These are phyloP conservation scores for Zoanthus sansibaricus DNA, from an alignment of 92 coral and sea anemone species.

Conservation along the genomic window DNA sequence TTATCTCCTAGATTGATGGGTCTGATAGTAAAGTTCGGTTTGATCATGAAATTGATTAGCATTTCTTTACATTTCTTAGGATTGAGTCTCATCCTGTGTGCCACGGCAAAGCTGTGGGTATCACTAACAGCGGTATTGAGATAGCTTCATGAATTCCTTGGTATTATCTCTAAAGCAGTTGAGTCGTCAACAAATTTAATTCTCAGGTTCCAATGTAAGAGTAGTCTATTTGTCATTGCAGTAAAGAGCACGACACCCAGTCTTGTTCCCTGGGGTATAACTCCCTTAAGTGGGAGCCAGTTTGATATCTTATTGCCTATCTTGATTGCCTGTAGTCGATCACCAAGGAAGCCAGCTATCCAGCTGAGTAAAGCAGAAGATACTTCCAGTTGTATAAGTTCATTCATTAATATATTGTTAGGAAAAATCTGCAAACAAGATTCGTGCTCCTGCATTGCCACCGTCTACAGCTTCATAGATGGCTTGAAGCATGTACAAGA, in stretches of 20 bases:
- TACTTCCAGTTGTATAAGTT: slow-evolving; percentile 48
- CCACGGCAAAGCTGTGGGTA: slow-evolving; percentile 13
- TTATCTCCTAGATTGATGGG: slow-evolving; percentile 26
- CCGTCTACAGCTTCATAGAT: slow-evolving; percentile 23
- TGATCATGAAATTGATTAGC: slow-evolving; percentile 26
- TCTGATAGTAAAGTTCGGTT: slow-evolving; percentile 5
- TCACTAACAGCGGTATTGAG: slow-evolving; percentile 33
- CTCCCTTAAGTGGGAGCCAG: slow-evolving; percentile 57
- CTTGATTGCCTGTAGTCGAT: slow-evolving; percentile 55
- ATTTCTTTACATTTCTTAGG: slow-evolving; percentile 55
- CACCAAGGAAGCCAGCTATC: slow-evolving; percentile 48
- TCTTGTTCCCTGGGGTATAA: background rate
- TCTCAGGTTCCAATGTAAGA: slow-evolving; percentile 20
- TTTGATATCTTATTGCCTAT: slow-evolving; percentile 46
- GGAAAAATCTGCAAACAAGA: slow-evolving; percentile 39
- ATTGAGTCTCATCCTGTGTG: slow-evolving; percentile 34
- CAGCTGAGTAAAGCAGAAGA: slow-evolving; percentile 41
- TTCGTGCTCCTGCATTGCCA: slow-evolving; percentile 29
- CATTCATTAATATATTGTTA: slow-evolving; percentile 38
- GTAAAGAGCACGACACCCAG: no score
- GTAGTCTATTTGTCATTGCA: background rate
- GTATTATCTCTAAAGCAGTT: slow-evolving; percentile 48
- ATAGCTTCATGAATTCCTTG: slow-evolving; percentile 41
- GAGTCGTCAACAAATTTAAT: slow-evolving; percentile 53
- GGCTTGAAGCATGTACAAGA: slow-evolving; percentile 48